Evolutionary conservation across 1,140 invertebrate genomes (phyloP).

Genomic region (Rhopalosiphum padi): DNA sequence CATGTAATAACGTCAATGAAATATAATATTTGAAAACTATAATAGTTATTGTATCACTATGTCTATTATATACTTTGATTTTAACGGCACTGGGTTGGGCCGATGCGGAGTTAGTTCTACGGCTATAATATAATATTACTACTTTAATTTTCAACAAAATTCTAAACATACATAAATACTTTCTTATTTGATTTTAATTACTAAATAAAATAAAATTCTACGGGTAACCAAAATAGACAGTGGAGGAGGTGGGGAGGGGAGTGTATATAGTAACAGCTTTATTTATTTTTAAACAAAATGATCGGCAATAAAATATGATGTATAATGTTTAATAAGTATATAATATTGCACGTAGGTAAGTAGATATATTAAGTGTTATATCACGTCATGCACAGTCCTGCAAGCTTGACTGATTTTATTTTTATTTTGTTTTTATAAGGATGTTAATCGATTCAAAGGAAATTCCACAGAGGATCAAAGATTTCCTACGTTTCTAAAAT

Average conservation of each 20-base stretch:
- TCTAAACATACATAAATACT: slow-evolving; percentile 1
- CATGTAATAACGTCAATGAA: neutral
- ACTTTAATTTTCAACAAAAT: neutral
- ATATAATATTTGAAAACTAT: neutral
- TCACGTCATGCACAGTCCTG: neutral
- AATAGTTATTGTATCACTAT: neutral
- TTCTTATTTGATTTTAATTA: neutral
- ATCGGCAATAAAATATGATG: neutral
- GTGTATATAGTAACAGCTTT: neutral
- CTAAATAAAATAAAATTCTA: neutral
- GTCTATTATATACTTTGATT: neutral
- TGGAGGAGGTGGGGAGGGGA: neutral
- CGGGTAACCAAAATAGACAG: neutral
- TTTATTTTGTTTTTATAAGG: neutral
- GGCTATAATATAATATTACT: neutral
- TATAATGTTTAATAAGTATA: neutral
- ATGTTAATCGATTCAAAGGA: slow-evolving; percentile 21
- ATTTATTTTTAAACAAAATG: neutral
- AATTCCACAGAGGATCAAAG: slow-evolving; percentile 15
- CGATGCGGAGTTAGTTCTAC: neutral
- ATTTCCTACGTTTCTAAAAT: slow-evolving; percentile 28
- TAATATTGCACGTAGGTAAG: neutral
- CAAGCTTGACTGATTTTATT: neutral
- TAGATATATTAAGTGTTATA: neutral
- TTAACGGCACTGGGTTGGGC: neutral